These are phyloP conservation scores for Neodiprion lecontei DNA, from an alignment of 1,140 invertebrate species.

Conservation along the genomic window DNA sequence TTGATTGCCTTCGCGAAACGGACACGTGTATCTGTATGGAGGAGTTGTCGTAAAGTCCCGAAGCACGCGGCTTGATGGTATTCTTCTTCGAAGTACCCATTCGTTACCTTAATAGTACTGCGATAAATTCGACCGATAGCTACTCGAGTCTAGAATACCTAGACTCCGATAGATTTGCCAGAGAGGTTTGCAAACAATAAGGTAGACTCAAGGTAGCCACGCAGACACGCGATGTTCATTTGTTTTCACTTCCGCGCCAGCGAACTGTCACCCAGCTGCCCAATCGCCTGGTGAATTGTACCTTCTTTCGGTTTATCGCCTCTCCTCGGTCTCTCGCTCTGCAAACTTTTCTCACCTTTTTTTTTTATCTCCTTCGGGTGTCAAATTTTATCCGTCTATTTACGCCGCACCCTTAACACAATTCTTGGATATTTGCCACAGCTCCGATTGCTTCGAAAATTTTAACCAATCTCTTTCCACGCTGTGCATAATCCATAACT, in stretches of 20 bases:
- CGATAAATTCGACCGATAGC: not conserved
- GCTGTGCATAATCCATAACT: too few relatives aligned
- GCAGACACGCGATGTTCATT: conserved; percentile 6
- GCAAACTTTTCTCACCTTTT: too few relatives aligned
- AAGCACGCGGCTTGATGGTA: not conserved
- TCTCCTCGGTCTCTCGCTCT: not conserved
- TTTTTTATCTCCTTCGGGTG: too few relatives aligned
- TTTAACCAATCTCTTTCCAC: too few relatives aligned
- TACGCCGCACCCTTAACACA: too few relatives aligned
- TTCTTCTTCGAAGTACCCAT: not conserved
- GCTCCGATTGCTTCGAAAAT: too few relatives aligned
- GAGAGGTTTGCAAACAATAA: not conserved
- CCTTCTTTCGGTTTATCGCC: not conserved
- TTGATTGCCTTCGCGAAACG: too few relatives aligned
- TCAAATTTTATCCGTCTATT: too few relatives aligned
- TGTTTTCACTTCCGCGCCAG: not conserved
- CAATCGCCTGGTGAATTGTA: not conserved
- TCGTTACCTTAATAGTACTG: not conserved
- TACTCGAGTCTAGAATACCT: too few relatives aligned
- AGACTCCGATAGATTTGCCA: too few relatives aligned
- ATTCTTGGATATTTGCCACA: too few relatives aligned
- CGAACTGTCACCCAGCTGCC: not conserved
- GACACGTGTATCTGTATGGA: too few relatives aligned
- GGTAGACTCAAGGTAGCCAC: not conserved
- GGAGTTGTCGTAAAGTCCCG: not conserved